Conservation (phyloP, 2,113 vertebrate species). For the Dromaius novaehollandiae region DNA sequence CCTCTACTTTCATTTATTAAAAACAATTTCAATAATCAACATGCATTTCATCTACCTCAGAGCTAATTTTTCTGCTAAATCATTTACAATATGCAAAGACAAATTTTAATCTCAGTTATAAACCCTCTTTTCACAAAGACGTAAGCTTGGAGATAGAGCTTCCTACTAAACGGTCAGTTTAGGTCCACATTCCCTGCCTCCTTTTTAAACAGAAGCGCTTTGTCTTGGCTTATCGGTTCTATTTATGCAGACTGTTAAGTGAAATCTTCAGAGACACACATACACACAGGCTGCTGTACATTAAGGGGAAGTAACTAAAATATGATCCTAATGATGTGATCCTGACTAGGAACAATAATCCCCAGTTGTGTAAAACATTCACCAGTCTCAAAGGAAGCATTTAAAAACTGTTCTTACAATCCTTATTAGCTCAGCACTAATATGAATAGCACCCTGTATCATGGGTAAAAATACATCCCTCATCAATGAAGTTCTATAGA, state of each 20-base stretch:
- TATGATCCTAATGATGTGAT: constrained; percentile 7
- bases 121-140: neutral
- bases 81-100: neutral
- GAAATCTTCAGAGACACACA: neutral
- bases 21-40: neutral
- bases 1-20: neutral
- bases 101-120: neutral
- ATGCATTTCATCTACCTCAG: neutral
- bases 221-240: neutral
- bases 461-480: neutral
- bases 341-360: neutral
- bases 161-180: neutral
- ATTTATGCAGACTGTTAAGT: neutral
- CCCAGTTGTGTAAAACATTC: constrained; percentile 11
- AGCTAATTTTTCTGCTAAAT: neutral
- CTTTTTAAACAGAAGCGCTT: constrained; percentile 29
- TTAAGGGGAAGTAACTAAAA: constrained; percentile 15
- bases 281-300: neutral
- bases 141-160: neutral
- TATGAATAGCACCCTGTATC: neutral
- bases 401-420: constrained; percentile 5
- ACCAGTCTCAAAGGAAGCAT: constrained; percentile 27
- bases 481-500: neutral
- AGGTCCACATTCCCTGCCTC: neutral
- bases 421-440: neutral